Evolutionary conservation across 2,888 invertebrate species (phyloP), one percentile per base, ranked within the genome.

Genomic region (Galeruca laticollis): DNA sequence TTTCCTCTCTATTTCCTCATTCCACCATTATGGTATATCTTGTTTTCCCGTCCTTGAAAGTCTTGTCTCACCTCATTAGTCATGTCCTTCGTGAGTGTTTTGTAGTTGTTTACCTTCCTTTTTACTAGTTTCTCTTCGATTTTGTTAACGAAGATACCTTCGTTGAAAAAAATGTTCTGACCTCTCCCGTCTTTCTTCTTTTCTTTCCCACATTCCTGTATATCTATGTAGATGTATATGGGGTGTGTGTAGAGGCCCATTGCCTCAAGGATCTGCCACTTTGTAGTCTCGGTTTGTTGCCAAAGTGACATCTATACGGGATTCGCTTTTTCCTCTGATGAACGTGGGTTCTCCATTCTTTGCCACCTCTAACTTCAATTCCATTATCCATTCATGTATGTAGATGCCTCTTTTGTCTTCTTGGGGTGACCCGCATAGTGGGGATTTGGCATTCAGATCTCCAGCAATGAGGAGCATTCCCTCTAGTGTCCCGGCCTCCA

Each of bases 371-470:
- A 61, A 31, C 2, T 49, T 18, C 13, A 61, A 18, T 13, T 26
- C 33, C 6, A 11, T 21, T 2, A 51, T 31, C 49, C 61, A 61
- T 18, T 61, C 61, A 13, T 26, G 21, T 8, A 60, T 20, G 20
- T 43, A 18, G 11, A 8, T n/a, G n/a, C 61, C 61, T 51, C 33
- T 51, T 31, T 13, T 15, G 18, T 61, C 61, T 5, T n/a, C 61
- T 33, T 9, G 8, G 9, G 49, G 31, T n/a, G 49, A 9, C 5
- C 51, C 61, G 51, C 61, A 61, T 33, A 33, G 18, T 6, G 35
- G 37, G 10, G 35, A 60, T 63, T 63, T 63, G 15, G 63, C 47
- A 62, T 57, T 63, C 33, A 54, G 20, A 31, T 56, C 60, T 1
- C 60, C 60, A 9, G 40, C 60, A 20, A 60, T 60, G 8, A 60